phyloP scores from a whole-genome alignment of 2,888 invertebrate genomes.

The Lasioglossum leucozonium region DNA sequence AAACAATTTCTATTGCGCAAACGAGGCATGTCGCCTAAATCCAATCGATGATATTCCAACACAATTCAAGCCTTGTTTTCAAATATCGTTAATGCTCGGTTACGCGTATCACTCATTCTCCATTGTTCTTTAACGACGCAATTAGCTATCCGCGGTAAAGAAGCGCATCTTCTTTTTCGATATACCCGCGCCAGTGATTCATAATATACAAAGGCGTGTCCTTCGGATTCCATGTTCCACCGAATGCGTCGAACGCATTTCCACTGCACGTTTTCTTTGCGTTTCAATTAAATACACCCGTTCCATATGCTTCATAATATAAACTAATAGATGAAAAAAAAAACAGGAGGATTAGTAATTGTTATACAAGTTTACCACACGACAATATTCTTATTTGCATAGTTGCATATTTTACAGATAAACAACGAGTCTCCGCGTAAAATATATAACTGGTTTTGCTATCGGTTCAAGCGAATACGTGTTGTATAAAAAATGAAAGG shows the following conservation, averaged over 20 bases:
- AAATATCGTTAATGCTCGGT: slow-evolving; percentile 17
- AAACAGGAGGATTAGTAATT: neutral
- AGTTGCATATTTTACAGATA: neutral
- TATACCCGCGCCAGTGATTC: slow-evolving; percentile 58
- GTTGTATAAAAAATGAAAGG: neutral
- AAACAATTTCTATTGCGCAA: neutral
- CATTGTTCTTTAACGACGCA: slow-evolving; percentile 52
- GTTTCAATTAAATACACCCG: slow-evolving; percentile 1
- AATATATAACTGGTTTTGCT: neutral
- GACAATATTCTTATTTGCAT: neutral
- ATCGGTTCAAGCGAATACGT: neutral
- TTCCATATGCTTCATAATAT: neutral
- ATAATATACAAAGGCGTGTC: slow-evolving; percentile 63
- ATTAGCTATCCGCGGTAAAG: slow-evolving; percentile 46
- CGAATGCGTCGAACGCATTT: slow-evolving; percentile 32
- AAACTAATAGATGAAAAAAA: neutral
- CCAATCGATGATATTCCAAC: slow-evolving; percentile 32
- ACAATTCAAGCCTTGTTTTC: slow-evolving; percentile 28
- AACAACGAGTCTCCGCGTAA: neutral
- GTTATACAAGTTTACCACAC: neutral
- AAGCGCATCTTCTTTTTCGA: slow-evolving; percentile 51
- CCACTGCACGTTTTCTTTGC: neutral
- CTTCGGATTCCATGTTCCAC: slow-evolving; percentile 20
- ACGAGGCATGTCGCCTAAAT: neutral
- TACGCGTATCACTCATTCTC: slow-evolving; percentile 21